Conservation (phyloP, 2,797 vertebrate species). For the Mus minutoides region DNA sequence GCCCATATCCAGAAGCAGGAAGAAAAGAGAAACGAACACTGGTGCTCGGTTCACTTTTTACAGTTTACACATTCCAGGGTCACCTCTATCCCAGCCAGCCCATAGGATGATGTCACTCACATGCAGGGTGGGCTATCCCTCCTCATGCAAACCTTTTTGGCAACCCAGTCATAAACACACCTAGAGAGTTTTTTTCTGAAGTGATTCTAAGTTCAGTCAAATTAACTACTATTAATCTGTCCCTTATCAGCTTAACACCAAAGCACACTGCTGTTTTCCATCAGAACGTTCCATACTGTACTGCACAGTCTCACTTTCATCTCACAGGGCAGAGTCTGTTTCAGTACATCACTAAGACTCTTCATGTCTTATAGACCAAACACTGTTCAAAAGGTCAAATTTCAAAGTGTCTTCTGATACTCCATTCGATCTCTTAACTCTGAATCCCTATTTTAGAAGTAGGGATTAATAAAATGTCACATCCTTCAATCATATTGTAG, state of each 20-base stretch:
- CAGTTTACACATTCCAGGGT: too few species aligned
- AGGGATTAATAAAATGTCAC: neutral
- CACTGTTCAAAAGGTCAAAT: neutral
- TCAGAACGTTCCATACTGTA: neutral
- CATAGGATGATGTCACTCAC: neutral
- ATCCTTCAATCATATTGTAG: neutral
- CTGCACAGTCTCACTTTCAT: neutral
- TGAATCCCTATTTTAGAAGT: neutral
- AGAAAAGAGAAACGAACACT: neutral
- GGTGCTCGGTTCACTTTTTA: neutral
- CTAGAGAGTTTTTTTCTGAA: neutral
- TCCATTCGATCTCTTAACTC: too few species aligned
- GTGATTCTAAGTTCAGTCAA: neutral
- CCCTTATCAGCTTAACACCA: neutral
- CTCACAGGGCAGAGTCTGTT: neutral
- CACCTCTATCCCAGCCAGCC: too few species aligned
- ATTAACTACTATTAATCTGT: neutral
- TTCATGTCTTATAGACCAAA: neutral
- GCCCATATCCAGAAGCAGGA: neutral
- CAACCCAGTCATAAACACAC: neutral
- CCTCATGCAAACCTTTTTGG: neutral
- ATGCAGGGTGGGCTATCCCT: neutral
- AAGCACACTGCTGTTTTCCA: neutral
- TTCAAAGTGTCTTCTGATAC: neutral
- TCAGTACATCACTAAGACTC: neutral